Evolutionary conservation across 2,113 vertebrate genomes (phyloP), one percentile per base, ranked within the genome.

Genomic region (Natator depressus): DNA sequence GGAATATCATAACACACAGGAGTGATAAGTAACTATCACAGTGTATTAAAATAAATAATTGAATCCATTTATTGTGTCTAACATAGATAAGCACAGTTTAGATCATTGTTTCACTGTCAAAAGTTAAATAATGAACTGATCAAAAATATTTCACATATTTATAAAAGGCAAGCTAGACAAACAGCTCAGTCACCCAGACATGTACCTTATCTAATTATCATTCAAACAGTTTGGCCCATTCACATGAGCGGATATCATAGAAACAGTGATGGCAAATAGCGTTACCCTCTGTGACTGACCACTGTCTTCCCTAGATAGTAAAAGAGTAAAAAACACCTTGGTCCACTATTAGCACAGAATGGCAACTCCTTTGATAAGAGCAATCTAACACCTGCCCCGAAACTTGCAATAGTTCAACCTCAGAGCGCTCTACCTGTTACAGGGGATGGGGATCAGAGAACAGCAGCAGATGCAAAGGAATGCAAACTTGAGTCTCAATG

Each of bases 11-110:
- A 38, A 22, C 85, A 82, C n/a, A 76, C 10, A 85, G 53, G 57
- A 78, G 31, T 42, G 81, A 93, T 81, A 42, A 82, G 25, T 86
- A 88, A 88, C 53, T 46, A 31, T 25, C 88, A 46, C 9, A 53
- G 3, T n/a, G 19, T 84, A 88, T 75, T 92, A 88, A 92, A 92
- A 89, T 89, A 80, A 85, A 87, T 91, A 81, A 83, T 85, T 46
- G 80, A 78, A 95, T 72, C 5, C 47, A 81, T 65, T 82, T 27
- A 8, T 5, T 29, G 65, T n/a, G 24, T 88, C 38, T 27, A 55
- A 84, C 50, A n/a, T 24, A 57, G 47, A 54, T 59, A 85, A 35
- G 62, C 14, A 17, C 47, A 3, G 69, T 49, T 35, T 38, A 76
- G 9, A 76, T 82, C 3, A 6, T 72, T 57, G 46, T 42, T 85